Conservation (phyloP, 2,113 vertebrate genomes). For the Aptenodytes forsteri region DNA sequence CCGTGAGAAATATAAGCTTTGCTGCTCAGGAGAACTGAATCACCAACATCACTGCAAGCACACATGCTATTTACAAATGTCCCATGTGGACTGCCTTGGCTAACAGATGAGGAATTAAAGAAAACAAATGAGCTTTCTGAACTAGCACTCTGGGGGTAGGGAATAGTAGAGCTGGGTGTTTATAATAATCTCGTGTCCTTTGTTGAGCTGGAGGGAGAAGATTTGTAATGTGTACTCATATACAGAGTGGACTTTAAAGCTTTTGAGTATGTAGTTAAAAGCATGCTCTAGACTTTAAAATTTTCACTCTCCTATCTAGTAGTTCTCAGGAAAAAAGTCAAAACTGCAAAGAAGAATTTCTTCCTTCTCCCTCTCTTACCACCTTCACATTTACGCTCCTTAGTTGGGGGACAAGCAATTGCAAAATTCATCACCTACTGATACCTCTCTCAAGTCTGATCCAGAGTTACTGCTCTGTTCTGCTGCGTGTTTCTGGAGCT, state of each 20-base stretch:
- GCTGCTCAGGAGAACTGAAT: background rate
- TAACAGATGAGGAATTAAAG: background rate
- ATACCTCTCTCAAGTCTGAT: background rate
- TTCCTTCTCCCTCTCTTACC: background rate
- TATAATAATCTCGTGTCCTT: background rate
- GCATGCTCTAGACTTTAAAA: background rate
- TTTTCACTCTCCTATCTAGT: background rate
- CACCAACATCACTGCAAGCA: background rate
- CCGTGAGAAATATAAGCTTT: background rate
- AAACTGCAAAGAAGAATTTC: background rate
- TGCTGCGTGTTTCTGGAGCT: background rate
- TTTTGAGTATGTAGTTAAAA: background rate
- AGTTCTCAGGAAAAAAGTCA: background rate
- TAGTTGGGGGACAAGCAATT: background rate
- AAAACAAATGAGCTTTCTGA: background rate
- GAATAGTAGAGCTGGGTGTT: background rate
- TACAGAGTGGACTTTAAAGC: background rate
- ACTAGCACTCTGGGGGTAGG: rapidly evolving
- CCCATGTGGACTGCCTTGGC: background rate
- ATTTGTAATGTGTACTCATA: background rate
- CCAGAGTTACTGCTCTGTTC: background rate
- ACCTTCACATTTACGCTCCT: background rate
- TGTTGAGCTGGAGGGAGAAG: background rate
- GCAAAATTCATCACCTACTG: background rate
- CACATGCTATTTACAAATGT: background rate